Conservation (phyloP, 2,797 vertebrate species). For the Lates japonicus region DNA sequence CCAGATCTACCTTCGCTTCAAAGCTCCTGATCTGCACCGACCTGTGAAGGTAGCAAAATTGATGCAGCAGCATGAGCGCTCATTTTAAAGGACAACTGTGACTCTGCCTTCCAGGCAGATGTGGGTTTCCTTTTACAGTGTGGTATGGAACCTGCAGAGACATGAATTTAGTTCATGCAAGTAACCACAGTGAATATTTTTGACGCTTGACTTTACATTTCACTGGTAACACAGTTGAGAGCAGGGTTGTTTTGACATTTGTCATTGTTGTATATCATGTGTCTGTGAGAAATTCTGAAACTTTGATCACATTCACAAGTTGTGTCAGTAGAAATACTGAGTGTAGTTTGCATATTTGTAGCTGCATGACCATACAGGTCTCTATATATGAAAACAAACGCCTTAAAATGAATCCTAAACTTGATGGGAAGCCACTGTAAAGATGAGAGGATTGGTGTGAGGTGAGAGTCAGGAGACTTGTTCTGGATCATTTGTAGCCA, state of each 20-base stretch:
- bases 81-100: not conserved
- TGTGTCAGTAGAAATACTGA: not conserved
- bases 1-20: conserved; percentile 88
- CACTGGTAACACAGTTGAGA: too few relatives aligned
- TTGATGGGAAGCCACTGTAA: too few relatives aligned
- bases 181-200: too few relatives aligned
- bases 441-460: too few relatives aligned
- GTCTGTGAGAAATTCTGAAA: not conserved
- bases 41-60: conserved; percentile 84
- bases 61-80: not conserved
- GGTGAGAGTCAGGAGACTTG: too few relatives aligned
- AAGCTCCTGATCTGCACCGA: conserved; percentile 83
- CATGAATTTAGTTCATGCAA: not conserved
- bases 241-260: not conserved
- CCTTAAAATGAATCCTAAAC: too few relatives aligned
- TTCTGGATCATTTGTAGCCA: too few relatives aligned
- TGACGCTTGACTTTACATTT: too few relatives aligned
- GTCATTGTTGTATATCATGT: not conserved
- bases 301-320: not conserved
- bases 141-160: not conserved
- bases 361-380: too few relatives aligned
- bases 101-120: not conserved
- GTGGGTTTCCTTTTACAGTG: rapidly evolving
- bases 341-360: not conserved
- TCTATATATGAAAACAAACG: too few relatives aligned